Percentiles rank a stretch among this genome's conserved stretches.
These are phyloP conservation scores for Oscheius onirici DNA, from an alignment of 2,888 invertebrate genomes.

Conservation along the genomic window DNA sequence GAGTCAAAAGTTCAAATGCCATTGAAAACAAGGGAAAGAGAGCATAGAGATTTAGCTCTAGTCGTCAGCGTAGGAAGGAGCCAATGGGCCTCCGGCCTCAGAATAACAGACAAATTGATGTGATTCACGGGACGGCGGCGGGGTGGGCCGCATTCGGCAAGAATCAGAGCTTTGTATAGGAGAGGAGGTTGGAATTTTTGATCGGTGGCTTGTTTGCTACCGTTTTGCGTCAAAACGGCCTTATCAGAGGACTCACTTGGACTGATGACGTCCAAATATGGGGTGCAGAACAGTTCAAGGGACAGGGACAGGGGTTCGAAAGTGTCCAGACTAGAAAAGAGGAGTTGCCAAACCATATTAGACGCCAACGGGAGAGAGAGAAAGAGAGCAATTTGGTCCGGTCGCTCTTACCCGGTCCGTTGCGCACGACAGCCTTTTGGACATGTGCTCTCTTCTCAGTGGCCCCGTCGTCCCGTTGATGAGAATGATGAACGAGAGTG, in stretches of 20 bases:
- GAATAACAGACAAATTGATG: conserved; percentile 11
- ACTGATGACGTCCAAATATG: background rate
- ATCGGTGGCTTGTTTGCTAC: background rate
- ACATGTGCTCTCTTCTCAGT: background rate
- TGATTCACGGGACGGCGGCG: background rate
- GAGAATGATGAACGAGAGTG: conserved; percentile 10
- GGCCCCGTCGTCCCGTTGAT: background rate
- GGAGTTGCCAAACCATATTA: conserved; percentile 19
- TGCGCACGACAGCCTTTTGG: conserved; percentile 23
- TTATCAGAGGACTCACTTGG: background rate
- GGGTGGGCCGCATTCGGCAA: background rate
- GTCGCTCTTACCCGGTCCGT: conserved; percentile 19
- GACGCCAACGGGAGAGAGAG: conserved; percentile 11
- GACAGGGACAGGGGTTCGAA: no score
- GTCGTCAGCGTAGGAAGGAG: no score
- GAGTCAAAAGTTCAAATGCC: background rate
- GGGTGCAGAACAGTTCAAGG: no score
- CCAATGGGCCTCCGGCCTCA: background rate
- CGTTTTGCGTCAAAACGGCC: background rate
- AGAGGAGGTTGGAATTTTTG: background rate
- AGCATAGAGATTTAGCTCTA: background rate
- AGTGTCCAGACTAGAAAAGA: no score
- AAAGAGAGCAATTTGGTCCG: background rate
- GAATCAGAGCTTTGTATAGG: background rate
- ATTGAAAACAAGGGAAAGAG: background rate